Base-by-base conservation (phyloP, 2,797 vertebrate species). In the Rousettus madagascariensis region DNA sequence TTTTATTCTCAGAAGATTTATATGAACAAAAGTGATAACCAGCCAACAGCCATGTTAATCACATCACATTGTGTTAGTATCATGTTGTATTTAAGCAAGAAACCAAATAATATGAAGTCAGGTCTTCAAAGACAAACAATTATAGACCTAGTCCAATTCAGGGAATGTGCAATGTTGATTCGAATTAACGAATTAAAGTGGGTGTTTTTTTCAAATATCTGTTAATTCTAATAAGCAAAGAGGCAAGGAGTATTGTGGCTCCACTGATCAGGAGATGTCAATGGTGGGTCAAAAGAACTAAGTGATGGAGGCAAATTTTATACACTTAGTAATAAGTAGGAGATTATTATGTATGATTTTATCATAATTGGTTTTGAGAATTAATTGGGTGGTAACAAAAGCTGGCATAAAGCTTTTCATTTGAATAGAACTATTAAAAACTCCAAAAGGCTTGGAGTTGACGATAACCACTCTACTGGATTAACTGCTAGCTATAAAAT, bases 291-390 rank as follows among this genome's bases (percentile, higher is more conserved):
- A 98, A 97, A 98, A 98, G 95, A 69, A 80, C 43, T 89, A 98
- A 98, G 97, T 94, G 87, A 95, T 86, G 57, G 88, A 95, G 79
- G 87, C 51, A 98, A 98, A 98, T 96, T 96, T 95, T 97, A 92
- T 82, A 92, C 3, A 43, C 80, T 98, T 98, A 94, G 71, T 97
- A 97, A 93, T 95, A 97, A 97, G 91, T 90, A 97, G 95, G 55
- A 97, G 93, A 97, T 96, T 97, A 97, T 97, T 97, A 96, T 91
- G 89, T 94, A 55, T 98, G 97, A 98, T 98, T 98, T 98, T 98
- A 98, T 98, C 98, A 98, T 98, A 98, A 98, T 98, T 98, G 96
- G 84, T 98, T 98, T 98, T 97, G 85, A 98, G 97, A 98, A 98
- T 98, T 98, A 98, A 98, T 98, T 98, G 94, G 38, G 16, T 96